Conservation (phyloP, 1,140 invertebrate genomes). For the Apis dorsata region DNA sequence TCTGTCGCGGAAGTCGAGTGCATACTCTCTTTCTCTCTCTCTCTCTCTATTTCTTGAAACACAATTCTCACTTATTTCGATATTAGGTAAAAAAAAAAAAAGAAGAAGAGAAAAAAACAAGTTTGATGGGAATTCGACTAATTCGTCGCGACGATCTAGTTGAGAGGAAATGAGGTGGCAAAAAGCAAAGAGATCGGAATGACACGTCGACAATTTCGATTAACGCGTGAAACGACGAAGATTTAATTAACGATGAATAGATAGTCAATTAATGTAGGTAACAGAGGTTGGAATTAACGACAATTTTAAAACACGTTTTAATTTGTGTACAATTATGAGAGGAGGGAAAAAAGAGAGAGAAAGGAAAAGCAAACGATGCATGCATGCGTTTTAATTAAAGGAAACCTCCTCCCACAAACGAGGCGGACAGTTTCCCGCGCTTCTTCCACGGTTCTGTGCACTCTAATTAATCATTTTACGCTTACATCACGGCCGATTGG, state of each 20-base stretch:
- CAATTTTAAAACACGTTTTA: neutral
- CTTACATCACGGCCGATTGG: slow-evolving; percentile 9
- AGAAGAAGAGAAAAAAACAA: too few species aligned
- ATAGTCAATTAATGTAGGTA: neutral
- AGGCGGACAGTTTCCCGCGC: neutral
- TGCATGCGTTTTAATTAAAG: slow-evolving; percentile 23
- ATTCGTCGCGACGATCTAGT: neutral
- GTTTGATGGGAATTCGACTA: neutral
- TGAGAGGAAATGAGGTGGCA: too few species aligned
- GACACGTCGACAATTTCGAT: neutral
- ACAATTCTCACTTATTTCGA: too few species aligned
- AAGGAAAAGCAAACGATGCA: neutral
- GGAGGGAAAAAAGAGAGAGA: neutral
- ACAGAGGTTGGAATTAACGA: neutral
- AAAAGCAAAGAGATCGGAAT: too few species aligned
- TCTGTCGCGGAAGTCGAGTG: too few species aligned
- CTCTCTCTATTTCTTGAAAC: too few species aligned
- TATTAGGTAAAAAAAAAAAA: too few species aligned
- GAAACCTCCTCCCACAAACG: neutral
- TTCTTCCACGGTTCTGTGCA: neutral
- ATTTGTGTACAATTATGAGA: neutral
- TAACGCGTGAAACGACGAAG: neutral
- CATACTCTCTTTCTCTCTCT: too few species aligned
- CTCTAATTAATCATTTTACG: slow-evolving; percentile 38
- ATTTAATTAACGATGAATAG: neutral